phyloP scores from a whole-genome alignment of 1,140 invertebrate genomes.

The Procambarus virginalis region DNA sequence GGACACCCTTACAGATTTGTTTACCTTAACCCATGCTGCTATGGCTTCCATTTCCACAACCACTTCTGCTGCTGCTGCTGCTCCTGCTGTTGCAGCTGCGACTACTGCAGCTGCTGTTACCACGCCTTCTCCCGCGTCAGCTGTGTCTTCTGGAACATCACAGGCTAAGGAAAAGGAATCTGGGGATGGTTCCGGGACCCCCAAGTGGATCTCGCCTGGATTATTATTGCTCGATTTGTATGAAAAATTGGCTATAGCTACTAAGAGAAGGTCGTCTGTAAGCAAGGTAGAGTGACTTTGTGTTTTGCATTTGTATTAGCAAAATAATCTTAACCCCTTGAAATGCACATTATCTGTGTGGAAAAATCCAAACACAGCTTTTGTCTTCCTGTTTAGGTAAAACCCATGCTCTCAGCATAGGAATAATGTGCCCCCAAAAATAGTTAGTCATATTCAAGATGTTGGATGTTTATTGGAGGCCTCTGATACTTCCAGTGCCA shows the following conservation, averaged over 20 bases:
- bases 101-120: neutral
- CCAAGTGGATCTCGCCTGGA: slow-evolving; percentile 87
- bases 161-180: slow-evolving; percentile 55
- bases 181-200: slow-evolving; percentile 75
- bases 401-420: too few relatives aligned
- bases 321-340: too few relatives aligned
- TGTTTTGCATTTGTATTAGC: too few relatives aligned
- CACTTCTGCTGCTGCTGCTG: neutral
- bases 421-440: too few relatives aligned
- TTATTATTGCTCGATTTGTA: slow-evolving; percentile 86
- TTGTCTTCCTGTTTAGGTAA: too few relatives aligned
- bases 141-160: neutral
- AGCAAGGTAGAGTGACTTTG: slow-evolving; percentile 77
- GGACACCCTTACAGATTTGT: slow-evolving; percentile 78
- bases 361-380: too few relatives aligned
- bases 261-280: slow-evolving; percentile 83
- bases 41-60: slow-evolving; percentile 68
- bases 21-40: slow-evolving; percentile 73
- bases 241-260: slow-evolving; percentile 85
- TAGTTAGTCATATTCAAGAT: too few relatives aligned
- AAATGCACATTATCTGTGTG: too few relatives aligned
- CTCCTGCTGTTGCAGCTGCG: slow-evolving; percentile 15
- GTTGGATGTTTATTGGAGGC: too few relatives aligned
- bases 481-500: too few relatives aligned
- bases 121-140: slow-evolving; percentile 24